Evolutionary conservation across 2,797 vertebrate genomes (phyloP).

Genomic region (Pipistrellus pipistrellus): DNA sequence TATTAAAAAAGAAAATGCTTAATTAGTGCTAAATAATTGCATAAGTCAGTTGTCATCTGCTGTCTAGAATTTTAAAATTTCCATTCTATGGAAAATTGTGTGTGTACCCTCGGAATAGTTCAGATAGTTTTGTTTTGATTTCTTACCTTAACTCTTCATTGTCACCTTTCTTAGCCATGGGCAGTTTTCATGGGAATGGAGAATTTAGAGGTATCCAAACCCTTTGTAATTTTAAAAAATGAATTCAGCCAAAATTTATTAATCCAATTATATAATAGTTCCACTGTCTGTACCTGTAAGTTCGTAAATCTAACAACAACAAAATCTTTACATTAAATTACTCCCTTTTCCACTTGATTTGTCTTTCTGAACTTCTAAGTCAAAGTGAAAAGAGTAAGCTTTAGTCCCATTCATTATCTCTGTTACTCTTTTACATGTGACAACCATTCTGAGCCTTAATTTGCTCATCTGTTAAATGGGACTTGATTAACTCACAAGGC

Average conservation of each 20-base stretch:
- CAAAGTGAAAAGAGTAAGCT: neutral
- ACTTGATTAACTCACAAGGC: neutral
- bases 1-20: constrained; percentile 81
- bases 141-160: constrained; percentile 46
- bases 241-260: neutral
- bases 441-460: neutral
- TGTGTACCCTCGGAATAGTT: constrained; percentile 48
- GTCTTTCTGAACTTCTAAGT: neutral
- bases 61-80: constrained; percentile 77
- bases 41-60: constrained; percentile 74
- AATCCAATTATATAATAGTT: neutral
- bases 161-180: neutral
- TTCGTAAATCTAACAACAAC: neutral
- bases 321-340: neutral
- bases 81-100: constrained; percentile 55
- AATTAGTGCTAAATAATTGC: constrained; percentile 81
- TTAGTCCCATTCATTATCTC: neutral
- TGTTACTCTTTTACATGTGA: neutral
- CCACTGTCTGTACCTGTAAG: neutral
- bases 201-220: neutral
- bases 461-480: neutral
- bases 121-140: neutral
- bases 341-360: neutral
- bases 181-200: constrained; percentile 7
- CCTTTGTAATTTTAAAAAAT: neutral